phyloP scores from a whole-genome alignment of 2,888 invertebrate species.

The Idaea aversata region DNA sequence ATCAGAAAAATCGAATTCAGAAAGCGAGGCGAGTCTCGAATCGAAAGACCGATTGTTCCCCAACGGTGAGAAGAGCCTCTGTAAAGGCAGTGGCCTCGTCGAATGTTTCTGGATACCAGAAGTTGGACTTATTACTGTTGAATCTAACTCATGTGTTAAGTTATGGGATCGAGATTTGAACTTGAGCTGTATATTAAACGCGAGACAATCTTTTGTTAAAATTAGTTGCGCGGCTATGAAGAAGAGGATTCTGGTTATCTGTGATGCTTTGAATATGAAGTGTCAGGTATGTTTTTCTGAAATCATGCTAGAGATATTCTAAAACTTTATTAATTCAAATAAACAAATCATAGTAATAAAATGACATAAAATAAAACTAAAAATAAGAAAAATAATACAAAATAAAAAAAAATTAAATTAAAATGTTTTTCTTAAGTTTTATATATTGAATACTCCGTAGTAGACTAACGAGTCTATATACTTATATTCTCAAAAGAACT shows the following conservation, averaged over 20 bases:
- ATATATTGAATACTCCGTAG: too few relatives aligned
- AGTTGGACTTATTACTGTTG: constrained; percentile 61
- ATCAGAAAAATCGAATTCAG: constrained; percentile 53
- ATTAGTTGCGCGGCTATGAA: constrained; percentile 58
- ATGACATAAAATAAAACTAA: too few relatives aligned
- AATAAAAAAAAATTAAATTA: too few relatives aligned
- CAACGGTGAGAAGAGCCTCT: constrained; percentile 48
- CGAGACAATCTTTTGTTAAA: constrained; percentile 52
- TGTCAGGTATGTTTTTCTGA: constrained; percentile 60
- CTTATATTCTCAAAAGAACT: too few relatives aligned
- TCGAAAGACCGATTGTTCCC: constrained; percentile 52
- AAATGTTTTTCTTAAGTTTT: constrained; percentile 9
- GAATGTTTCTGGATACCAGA: constrained; percentile 60
- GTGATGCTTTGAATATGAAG: constrained; percentile 55
- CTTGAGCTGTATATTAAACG: constrained; percentile 52
- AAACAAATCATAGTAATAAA: too few relatives aligned
- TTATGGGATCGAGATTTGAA: constrained; percentile 59
- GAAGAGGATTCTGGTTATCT: constrained; percentile 61
- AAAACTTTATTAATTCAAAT: too few relatives aligned
- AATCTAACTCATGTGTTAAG: constrained; percentile 63
- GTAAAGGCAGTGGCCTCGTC: constrained; percentile 51
- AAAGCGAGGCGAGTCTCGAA: constrained; percentile 54
- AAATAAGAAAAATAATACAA: too few relatives aligned
- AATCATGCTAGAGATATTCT: too few relatives aligned
- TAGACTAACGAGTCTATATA: too few relatives aligned